Percentiles rank a stretch among this genome's conserved stretches.
These are phyloP conservation scores for Sebastes taczanowskii DNA, from an alignment of 2,797 vertebrate species.

Conservation along the genomic window DNA sequence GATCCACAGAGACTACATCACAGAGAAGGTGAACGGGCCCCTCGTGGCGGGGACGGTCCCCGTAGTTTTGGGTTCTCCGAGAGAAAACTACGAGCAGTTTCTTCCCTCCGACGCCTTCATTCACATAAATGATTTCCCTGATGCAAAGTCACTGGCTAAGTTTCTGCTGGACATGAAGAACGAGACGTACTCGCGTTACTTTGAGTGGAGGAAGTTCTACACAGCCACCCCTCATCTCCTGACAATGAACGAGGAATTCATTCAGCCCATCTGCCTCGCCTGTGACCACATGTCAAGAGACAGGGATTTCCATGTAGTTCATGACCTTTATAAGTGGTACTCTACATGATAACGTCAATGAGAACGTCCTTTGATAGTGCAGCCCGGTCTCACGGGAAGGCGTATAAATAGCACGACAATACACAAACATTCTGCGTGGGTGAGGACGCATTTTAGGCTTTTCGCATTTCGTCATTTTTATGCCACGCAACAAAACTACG, in stretches of 20 bases:
- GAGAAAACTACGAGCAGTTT: slow-evolving; percentile 91
- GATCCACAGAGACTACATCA: slow-evolving; percentile 90
- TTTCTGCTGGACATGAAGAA: slow-evolving; percentile 87
- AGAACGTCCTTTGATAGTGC: neutral
- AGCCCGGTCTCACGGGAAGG: no score
- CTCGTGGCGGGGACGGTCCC: slow-evolving; percentile 87
- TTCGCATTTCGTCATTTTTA: no score
- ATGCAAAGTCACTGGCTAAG: slow-evolving; percentile 85
- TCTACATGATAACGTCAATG: neutral
- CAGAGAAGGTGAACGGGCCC: slow-evolving; percentile 90
- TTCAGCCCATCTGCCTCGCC: slow-evolving; percentile 86
- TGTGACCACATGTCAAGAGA: slow-evolving; percentile 83
- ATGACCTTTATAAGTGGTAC: slow-evolving; percentile 6
- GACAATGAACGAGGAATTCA: slow-evolving; percentile 76
- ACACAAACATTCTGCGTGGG: no score
- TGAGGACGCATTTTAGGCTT: no score
- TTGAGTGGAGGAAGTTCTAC: slow-evolving; percentile 88
- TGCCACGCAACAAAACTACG: no score
- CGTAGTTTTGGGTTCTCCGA: slow-evolving; percentile 87
- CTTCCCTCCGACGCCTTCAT: slow-evolving; percentile 88
- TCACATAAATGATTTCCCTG: slow-evolving; percentile 89
- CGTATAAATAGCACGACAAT: no score
- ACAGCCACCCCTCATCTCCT: slow-evolving; percentile 67
- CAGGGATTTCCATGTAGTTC: neutral
- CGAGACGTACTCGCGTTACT: slow-evolving; percentile 85